Base-by-base conservation (phyloP, 2,797 vertebrate species). In the Alca torda region DNA sequence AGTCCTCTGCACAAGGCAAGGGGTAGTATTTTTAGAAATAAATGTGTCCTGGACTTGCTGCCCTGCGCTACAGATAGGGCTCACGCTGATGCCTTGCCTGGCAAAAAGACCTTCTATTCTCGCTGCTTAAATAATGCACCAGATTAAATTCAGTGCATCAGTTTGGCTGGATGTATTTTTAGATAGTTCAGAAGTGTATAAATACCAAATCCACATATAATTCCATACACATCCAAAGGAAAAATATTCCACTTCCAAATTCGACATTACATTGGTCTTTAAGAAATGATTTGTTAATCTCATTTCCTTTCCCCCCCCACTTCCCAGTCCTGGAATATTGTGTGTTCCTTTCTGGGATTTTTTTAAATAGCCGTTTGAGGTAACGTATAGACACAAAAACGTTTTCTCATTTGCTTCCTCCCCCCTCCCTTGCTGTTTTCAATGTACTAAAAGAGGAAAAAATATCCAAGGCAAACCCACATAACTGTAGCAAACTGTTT, bases 401-500 rank as follows among this genome's bases (percentile, higher is more conserved):
- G 87, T 94, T 96, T 96, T 94, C 93, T 79, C 73, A 46, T 95
- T 92, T 80, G 48, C 82, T 84, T 37, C 1, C 31, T 18, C 75
- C n/a, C 41, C 59, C 57, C 19, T 0, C 31, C 33, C 33, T 54
- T 39, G 68, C 89, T 97, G 96, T 95, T 98, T 98, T 96, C 97
- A 97, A 78, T 97, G 96, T 94, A 96, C 95, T 96, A 64, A 95
- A 95, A 95, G 96, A 91, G 91, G 94, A 65, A 88, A 77, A 92
- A 96, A 89, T 91, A 86, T 95, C 91, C 75, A 82, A 98, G 97
- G 97, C 92, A 96, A 97, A 97, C 97, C 97, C 96, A 95, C 97
- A 95, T 97, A 98, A 97, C 97, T 98, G 95, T 95, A 97, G 98
- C 97, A 98, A 98, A 98, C 97, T 97, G 97, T 98, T 98, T 97